Base-by-base conservation (phyloP, 2,888 invertebrate species). In the Hirtodrosophila histrioides region DNA sequence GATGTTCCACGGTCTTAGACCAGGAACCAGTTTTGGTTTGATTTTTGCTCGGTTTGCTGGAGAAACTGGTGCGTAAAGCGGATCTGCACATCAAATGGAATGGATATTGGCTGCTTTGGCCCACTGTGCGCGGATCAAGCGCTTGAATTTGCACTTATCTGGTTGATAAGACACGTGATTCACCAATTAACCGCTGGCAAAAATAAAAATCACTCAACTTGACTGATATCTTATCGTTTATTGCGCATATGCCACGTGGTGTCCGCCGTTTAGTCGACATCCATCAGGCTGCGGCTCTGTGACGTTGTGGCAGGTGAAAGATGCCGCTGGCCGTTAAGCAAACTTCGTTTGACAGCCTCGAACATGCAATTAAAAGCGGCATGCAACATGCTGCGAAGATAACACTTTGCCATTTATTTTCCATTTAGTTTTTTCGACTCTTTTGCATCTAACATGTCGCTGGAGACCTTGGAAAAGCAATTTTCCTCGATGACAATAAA, bases 401-500 rank as follows among this genome's bases (percentile, higher is more conserved):
- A 53, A 44, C 54, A 50, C 37, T 45, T 54, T 62, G 43, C 37
- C 29, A 43, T 60, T 69, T 60, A 44, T 29, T 40, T 48, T 31
- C 31, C 31, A 36, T 43, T 36, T 51, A 41, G 11, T 29, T 10
- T n/a, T 50, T 37, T 29, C 3, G 7, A 35, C 11, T 43, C 17
- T 36, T 53, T 64, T 58, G 43, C 60, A 60, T 51, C 50, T 51
- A 50, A 39, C 33, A 48, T 61, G 43, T 43, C 66, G 17, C n/a
- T 46, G 24, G 39, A 61, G 66, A 78, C 69, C 78, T 74, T 69
- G 75, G 75, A 60, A 61, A 69, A 74, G 75, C 69, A 48, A 78
- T 75, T 75, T 78, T 65, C 69, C 58, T 33, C 78, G n/a, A 45
- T 62, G 62, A 61, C 75, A 74, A 74, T 75, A 67, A 76, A 75